Base-by-base conservation (phyloP, 2,113 vertebrate species). In the Triplophysa dalaica region DNA sequence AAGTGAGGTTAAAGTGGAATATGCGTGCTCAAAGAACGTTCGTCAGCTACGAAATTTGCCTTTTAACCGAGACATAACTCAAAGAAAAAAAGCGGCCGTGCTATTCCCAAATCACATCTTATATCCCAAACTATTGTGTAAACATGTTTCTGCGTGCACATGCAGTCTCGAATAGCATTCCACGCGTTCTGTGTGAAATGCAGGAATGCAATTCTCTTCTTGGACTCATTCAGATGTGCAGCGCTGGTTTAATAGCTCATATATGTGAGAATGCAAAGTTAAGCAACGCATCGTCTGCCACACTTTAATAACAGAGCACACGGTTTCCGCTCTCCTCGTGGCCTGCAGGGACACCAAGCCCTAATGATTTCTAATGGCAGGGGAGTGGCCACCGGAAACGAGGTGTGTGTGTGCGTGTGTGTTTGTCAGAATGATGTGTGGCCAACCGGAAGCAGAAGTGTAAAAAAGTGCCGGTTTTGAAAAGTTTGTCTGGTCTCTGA, bases 301-400 rank as follows among this genome's bases (percentile, higher is more conserved):
- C 72, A 68, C 84, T 89, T 86, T 93, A 92, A 92, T 90, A 89
- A 90, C 90, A 91, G 90, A 87, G 65, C 85, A 89, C 84, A 85
- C 77, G 48, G 62, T 89, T 91, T 90, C 90, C 90, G 89, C 69
- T 75, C 84, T 87, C 85, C 91, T 89, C 85, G 73, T 88, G 90
- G 91, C 89, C 90, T 88, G 88, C 89, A 89, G 89, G 87, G 89
- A 91, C 90, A 88, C 85, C 33, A 74, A 79, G 50, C 41, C 61
- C 87, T 90, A 92, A 91, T 90, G 89, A 88, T 90, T 90, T 89
- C 92, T 92, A 91, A 92, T 90, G 88, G 90, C 85, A 91, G 89
- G 90, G 92, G 91, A 89, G 91, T 91, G 90, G 88, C 88, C 38
- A 76, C 77, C 90, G 91, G 91, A 92, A 92, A 91, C 87, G 85